Conservation (phyloP, 2,888 invertebrate species). For the Podotricha telesiphe region DNA sequence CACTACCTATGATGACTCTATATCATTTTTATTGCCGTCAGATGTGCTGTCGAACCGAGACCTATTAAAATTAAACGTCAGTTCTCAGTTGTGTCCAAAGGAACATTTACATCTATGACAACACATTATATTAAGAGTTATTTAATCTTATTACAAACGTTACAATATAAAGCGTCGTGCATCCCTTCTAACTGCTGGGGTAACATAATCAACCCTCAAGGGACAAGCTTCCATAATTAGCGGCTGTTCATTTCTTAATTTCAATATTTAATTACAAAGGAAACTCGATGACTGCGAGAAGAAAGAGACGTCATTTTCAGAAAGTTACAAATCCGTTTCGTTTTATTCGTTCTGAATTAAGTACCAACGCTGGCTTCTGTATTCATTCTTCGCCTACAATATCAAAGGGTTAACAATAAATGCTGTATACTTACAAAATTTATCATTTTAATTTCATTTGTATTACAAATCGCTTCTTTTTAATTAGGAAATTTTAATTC, state of each 20-base stretch:
- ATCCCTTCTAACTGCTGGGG: constrained; percentile 76
- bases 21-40: constrained; percentile 29
- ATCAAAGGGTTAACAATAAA: constrained; percentile 32
- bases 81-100: neutral
- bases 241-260: constrained; percentile 85
- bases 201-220: constrained; percentile 80
- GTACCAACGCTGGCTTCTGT: constrained; percentile 68
- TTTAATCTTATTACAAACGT: constrained; percentile 59
- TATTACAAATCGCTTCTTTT: neutral
- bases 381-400: constrained; percentile 45
- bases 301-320: constrained; percentile 81
- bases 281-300: constrained; percentile 80
- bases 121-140: constrained; percentile 15
- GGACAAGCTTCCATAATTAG: constrained; percentile 84
- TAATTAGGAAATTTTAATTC: too few relatives aligned
- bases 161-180: constrained; percentile 70
- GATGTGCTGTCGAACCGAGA: constrained; percentile 3
- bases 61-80: neutral
- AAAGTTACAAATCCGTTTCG: constrained; percentile 74
- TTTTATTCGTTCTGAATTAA: constrained; percentile 70
- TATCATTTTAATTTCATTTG: constrained; percentile 12
- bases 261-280: constrained; percentile 85
- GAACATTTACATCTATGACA: neutral
- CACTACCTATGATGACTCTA: constrained; percentile 63
- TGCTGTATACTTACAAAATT: neutral